Evolutionary conservation across 1,140 invertebrate genomes (phyloP).

Genomic region (Spodoptera litura): DNA sequence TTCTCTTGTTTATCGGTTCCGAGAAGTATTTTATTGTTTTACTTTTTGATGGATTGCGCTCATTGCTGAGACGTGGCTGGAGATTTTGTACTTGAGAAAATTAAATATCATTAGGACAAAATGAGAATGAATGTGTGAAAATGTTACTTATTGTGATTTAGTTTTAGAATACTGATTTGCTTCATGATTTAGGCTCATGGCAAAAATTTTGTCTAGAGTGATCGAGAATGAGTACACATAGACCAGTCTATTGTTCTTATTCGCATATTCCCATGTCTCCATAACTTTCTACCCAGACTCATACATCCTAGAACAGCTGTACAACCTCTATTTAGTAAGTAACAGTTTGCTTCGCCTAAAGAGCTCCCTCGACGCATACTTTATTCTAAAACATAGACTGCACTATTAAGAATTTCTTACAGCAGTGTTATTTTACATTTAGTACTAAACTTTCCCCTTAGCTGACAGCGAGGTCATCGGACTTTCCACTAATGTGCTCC

Average conservation of each 20-base stretch:
- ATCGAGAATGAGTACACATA: too few species aligned
- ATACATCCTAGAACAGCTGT: neutral
- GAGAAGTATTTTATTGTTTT: conserved; percentile 51
- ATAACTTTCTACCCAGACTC: neutral
- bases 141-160: too few species aligned
- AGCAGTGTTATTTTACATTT: conserved; percentile 33
- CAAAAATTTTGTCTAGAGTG: too few species aligned
- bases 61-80: conserved; percentile 18
- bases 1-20: conserved; percentile 61
- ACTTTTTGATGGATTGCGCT: conserved; percentile 52
- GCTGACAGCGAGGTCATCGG: conserved; percentile 22
- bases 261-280: neutral
- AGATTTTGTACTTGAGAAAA: conserved; percentile 1
- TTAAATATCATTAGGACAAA: too few species aligned
- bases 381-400: conserved; percentile 41
- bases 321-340: conserved; percentile 16
- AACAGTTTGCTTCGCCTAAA: conserved; percentile 25
- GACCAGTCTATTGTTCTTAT: too few species aligned
- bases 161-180: too few species aligned
- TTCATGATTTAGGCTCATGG: too few species aligned
- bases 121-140: too few species aligned
- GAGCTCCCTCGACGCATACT: conserved; percentile 32
- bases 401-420: conserved; percentile 35
- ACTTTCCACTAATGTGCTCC: conserved; percentile 53
- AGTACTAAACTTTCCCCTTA: conserved; percentile 55